Percentiles rank a stretch among this genome's conserved stretches.
Conservation (phyloP, 2,113 vertebrate species). For the Sialia sialis region DNA sequence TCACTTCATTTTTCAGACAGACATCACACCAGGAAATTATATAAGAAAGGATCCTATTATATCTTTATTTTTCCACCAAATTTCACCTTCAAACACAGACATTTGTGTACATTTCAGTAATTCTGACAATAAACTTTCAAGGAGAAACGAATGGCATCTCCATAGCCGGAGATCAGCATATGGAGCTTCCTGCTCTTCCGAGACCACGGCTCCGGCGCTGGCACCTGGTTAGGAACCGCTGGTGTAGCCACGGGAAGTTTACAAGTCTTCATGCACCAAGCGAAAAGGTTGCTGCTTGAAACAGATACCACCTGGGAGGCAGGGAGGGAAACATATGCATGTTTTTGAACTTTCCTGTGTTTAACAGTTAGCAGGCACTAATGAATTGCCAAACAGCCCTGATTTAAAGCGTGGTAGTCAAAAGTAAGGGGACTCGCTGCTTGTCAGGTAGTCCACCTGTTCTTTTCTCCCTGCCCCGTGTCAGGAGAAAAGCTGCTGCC, state of each 20-base stretch:
- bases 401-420: conserved; percentile 61
- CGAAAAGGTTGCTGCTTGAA: conserved; percentile 74
- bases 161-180: conserved; percentile 4
- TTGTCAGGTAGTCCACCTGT: conserved; percentile 73
- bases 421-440: conserved; percentile 65
- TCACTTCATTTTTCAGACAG: conserved; percentile 80
- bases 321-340: conserved; percentile 69
- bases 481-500: conserved; percentile 66
- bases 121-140: conserved; percentile 70
- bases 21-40: conserved; percentile 78
- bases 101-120: conserved; percentile 75
- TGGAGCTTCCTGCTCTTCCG: conserved; percentile 38
- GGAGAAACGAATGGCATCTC: conserved; percentile 46
- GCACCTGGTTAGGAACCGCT: conserved; percentile 50
- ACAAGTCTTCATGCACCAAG: conserved; percentile 66
- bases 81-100: conserved; percentile 74
- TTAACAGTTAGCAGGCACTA: conserved; percentile 74
- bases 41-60: conserved; percentile 79
- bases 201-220: conserved; percentile 18
- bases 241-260: conserved; percentile 69
- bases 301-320: conserved; percentile 76
- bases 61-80: conserved; percentile 79
- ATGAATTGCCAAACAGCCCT: conserved; percentile 72
- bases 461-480: conserved; percentile 61
- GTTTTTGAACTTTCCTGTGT: conserved; percentile 74